Percentiles rank a stretch among this genome's conserved stretches.
Conservation (phyloP, 2,888 invertebrate genomes). For the Himalopsyche tibetana region DNA sequence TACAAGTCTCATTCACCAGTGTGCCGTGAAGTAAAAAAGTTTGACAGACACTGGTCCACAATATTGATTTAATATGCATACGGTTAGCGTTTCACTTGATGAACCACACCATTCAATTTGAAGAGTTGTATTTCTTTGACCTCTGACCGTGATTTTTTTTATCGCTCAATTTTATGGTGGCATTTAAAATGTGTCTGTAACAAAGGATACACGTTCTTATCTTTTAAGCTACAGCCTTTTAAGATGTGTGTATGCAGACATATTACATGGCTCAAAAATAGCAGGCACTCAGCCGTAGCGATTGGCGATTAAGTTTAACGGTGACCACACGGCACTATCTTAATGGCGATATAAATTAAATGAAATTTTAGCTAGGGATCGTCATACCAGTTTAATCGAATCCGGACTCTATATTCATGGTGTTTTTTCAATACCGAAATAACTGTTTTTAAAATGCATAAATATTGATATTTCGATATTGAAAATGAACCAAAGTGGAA, state of each 20-base stretch:
- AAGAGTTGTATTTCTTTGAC: slow-evolving; percentile 16
- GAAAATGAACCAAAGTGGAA: too few relatives aligned
- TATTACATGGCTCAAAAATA: slow-evolving; percentile 18
- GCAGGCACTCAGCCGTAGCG: neutral
- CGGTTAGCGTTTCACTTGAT: neutral
- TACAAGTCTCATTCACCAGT: too few relatives aligned
- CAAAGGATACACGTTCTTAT: slow-evolving; percentile 18
- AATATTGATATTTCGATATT: too few relatives aligned
- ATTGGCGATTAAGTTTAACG: neutral
- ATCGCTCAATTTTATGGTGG: slow-evolving; percentile 18
- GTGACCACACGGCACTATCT: neutral
- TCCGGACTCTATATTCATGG: too few relatives aligned
- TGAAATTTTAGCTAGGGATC: too few relatives aligned
- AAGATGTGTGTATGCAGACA: slow-evolving; percentile 4
- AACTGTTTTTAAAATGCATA: too few relatives aligned
- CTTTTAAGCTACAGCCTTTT: neutral
- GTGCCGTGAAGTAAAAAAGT: too few relatives aligned
- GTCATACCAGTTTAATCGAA: too few relatives aligned
- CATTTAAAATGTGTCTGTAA: neutral
- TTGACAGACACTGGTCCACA: too few relatives aligned
- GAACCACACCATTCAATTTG: neutral
- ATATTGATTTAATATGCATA: neutral
- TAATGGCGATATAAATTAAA: too few relatives aligned
- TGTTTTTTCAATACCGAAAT: too few relatives aligned
- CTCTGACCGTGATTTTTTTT: slow-evolving; percentile 33